Evolutionary conservation across 2,888 invertebrate species (phyloP).

Genomic region (Julus scanicus): DNA sequence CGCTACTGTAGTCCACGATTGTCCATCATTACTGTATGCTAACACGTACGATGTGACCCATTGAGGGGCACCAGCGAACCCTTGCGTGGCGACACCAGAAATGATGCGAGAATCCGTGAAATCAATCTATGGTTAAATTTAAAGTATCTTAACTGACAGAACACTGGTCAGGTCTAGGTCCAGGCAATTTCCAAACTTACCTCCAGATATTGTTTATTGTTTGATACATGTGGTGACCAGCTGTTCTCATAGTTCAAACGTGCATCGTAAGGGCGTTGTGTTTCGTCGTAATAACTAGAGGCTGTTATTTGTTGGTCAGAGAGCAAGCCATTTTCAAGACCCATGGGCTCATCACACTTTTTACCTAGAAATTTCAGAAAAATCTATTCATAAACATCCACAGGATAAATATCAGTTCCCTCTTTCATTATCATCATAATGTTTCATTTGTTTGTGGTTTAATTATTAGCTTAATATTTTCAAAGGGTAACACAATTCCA

Average conservation of each 20-base stretch:
- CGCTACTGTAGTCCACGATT: slow-evolving; percentile 71
- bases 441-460: too few species aligned
- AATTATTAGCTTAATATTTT: too few species aligned
- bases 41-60: slow-evolving; percentile 83
- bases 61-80: slow-evolving; percentile 69
- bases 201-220: slow-evolving; percentile 59
- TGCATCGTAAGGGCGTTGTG: slow-evolving; percentile 66
- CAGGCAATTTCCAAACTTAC: slow-evolving; percentile 52
- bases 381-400: too few species aligned
- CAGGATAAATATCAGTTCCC: too few species aligned
- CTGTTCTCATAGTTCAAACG: slow-evolving; percentile 65
- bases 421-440: too few species aligned
- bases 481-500: too few species aligned
- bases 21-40: slow-evolving; percentile 77
- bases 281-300: slow-evolving; percentile 70
- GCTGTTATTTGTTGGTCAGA: slow-evolving; percentile 75
- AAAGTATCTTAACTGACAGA: neutral
- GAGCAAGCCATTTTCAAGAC: slow-evolving; percentile 73
- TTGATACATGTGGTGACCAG: slow-evolving; percentile 62
- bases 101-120: slow-evolving; percentile 80
- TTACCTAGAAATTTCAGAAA: neutral
- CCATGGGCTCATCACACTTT: slow-evolving; percentile 76
- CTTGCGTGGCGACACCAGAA: slow-evolving; percentile 80
- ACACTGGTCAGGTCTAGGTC: neutral
- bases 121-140: slow-evolving; percentile 72